These are phyloP conservation scores for Scaptomyza polygonia DNA, from an alignment of 2,888 invertebrate species.

Conservation along the genomic window DNA sequence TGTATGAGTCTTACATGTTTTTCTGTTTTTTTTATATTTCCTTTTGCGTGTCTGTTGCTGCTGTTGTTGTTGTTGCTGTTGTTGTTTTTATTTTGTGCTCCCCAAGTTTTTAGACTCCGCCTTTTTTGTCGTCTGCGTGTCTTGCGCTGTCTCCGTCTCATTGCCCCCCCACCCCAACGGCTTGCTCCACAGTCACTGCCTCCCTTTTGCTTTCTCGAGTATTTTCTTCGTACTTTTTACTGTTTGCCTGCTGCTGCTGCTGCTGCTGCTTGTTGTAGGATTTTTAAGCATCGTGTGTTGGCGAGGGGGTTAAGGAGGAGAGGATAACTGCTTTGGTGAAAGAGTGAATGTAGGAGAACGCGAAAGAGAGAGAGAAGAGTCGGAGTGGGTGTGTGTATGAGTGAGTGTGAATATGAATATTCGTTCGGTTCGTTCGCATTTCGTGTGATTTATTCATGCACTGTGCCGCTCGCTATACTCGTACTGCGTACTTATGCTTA, in stretches of 20 bases:
- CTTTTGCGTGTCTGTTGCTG: constrained; percentile 61
- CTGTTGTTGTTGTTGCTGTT: constrained; percentile 39
- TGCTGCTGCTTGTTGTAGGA: constrained; percentile 66
- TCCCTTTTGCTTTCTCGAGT: constrained; percentile 7
- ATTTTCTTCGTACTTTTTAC: constrained; percentile 59
- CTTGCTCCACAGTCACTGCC: background rate
- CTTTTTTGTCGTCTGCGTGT: constrained; percentile 80
- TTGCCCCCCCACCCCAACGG: constrained; percentile 11
- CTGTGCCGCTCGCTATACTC: constrained; percentile 57
- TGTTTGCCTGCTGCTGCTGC: constrained; percentile 37
- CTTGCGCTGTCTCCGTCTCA: constrained; percentile 64
- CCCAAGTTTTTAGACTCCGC: constrained; percentile 83
- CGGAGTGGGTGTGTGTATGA: constrained; percentile 9
- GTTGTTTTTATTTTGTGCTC: constrained; percentile 68
- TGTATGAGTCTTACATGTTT: constrained; percentile 72
- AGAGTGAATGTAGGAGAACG: constrained; percentile 68
- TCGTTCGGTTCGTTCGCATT: constrained; percentile 72
- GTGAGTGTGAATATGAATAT: constrained; percentile 30
- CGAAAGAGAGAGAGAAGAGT: constrained; percentile 26
- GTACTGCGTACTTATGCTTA: constrained; percentile 74
- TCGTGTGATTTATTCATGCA: constrained; percentile 78
- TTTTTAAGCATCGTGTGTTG: constrained; percentile 68
- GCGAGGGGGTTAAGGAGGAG: constrained; percentile 4
- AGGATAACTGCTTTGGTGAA: constrained; percentile 53
- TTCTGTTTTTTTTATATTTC: constrained; percentile 63